Base-by-base conservation (phyloP, 2,888 invertebrate species). In the Neoascia interrupta region DNA sequence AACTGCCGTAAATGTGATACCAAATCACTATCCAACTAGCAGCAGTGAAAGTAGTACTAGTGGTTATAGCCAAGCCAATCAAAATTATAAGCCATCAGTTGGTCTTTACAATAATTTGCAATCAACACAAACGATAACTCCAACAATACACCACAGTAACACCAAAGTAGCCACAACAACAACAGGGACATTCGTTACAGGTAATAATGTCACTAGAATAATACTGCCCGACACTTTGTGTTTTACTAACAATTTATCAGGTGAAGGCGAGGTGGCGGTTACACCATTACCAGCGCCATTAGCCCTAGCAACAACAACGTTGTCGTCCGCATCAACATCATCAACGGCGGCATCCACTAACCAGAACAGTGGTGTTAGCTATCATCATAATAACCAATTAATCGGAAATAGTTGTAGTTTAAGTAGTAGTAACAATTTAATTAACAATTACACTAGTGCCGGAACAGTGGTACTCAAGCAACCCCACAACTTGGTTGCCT, bases 101-200 rank as follows among this genome's bases (percentile, higher is more conserved):
- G 89, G 96, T 97, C 90, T 92, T 96, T 98, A 89, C 93, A 95
- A 87, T 94, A 95, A 91, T 91, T 95, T 84, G 94, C 96, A 89
- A 92, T 85, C 87, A 37, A 85, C 85, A 82, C 69, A 86, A 83
- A 87, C 85, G 37, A 81, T 63, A 60, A 66, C 69, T 47, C 56
- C 81, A 81, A 74, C 64, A 41, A 69, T 80, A 83, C 85, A 45
- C 81, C 86, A 54, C 82, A 73, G 72, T 47, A 66, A 56, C 61
- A 58, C 49, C 16, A 74, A 61, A 43, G 26, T 18, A 47, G 82
- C 82, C 54, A 81, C 80, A 49, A 53, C 80, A 45, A 53, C 74
- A 60, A 28, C 82, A 66, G 84, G 82, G 47, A 83, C 82, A 51
- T 82, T 83, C 54, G 83, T 84, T 31, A 82, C 83, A 54, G 74